Evolutionary conservation across 2,888 invertebrate species (phyloP).

Genomic region (Agrotis segetum): DNA sequence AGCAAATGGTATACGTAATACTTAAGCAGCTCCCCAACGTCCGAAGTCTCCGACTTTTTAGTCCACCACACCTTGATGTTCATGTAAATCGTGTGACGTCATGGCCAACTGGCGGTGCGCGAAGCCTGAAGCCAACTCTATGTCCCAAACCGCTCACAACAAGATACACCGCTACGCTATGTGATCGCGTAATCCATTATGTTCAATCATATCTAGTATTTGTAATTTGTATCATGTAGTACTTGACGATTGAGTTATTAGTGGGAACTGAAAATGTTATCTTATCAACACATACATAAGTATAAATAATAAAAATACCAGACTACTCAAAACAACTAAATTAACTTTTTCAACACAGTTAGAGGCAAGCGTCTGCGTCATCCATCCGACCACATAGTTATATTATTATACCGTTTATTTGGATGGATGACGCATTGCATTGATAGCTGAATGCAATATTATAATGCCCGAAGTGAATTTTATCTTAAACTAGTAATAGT

Average conservation of each 20-base stretch:
- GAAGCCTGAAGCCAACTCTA: not conserved
- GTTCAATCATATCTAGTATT: not conserved
- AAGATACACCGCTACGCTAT: slow-evolving; percentile 3
- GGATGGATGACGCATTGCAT: no score
- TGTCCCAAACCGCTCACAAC: not conserved
- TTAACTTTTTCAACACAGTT: not conserved
- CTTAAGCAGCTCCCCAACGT: not conserved
- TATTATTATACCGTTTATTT: no score
- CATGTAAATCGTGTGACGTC: not conserved
- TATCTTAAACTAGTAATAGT: not conserved
- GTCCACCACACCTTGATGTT: not conserved
- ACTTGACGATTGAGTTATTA: not conserved
- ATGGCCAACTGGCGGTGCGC: not conserved
- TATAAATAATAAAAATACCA: not conserved
- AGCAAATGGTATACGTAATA: slow-evolving; percentile 7
- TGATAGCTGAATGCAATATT: not conserved
- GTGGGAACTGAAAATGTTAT: not conserved
- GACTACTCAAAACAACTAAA: not conserved
- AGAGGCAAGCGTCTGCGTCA: not conserved
- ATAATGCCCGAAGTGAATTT: no score
- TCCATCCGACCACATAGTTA: not conserved
- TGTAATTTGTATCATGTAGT: not conserved
- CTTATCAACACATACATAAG: not conserved
- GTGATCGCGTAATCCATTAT: not conserved
- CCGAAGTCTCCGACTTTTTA: no score